These are phyloP conservation scores for Nephrotoma flavescens DNA, from an alignment of 2,888 invertebrate species.

Conservation along the genomic window DNA sequence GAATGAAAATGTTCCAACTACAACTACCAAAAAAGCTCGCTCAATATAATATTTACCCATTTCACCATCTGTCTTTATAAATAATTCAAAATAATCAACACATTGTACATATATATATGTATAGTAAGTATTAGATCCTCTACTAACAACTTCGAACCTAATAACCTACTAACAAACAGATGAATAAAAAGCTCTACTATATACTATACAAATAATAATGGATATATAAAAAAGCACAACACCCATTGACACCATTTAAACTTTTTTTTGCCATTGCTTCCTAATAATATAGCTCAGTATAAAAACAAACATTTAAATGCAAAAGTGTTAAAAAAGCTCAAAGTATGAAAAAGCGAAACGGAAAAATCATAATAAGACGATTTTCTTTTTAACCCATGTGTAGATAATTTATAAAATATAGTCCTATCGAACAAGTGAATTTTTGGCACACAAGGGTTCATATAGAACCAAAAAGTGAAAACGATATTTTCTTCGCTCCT, in stretches of 20 bases:
- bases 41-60: neutral
- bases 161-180: neutral
- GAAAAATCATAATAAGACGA: neutral
- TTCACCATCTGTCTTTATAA: neutral
- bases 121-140: neutral
- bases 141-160: neutral
- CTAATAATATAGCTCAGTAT: neutral
- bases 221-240: neutral
- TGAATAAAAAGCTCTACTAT: neutral
- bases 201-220: neutral
- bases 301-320: neutral
- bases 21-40: neutral
- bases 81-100: neutral
- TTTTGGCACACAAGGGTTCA: neutral
- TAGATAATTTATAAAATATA: neutral
- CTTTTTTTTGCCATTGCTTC: neutral
- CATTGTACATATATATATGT: neutral
- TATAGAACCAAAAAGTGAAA: neutral
- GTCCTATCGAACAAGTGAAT: neutral
- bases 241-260: neutral
- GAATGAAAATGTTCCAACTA: neutral
- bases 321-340: neutral
- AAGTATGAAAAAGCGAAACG: neutral
- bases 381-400: neutral
- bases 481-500: neutral